Evolutionary conservation across 2,888 invertebrate genomes (phyloP).

Genomic region (Caenorhabditis sulstoni): DNA sequence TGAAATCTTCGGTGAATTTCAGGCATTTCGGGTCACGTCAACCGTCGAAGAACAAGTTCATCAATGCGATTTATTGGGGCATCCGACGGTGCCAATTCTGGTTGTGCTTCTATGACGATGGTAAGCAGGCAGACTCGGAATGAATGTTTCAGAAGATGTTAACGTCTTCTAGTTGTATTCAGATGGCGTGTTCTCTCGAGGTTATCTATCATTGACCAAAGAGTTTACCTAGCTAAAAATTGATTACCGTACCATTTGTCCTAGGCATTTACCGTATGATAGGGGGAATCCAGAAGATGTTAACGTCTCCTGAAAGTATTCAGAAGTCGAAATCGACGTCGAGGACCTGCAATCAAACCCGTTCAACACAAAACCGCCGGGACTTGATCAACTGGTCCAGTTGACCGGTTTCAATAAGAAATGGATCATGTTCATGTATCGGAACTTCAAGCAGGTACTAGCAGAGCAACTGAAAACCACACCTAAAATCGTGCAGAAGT

Average conservation of each 20-base stretch:
- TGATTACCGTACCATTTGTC: too few relatives aligned
- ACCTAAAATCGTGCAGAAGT: slow-evolving; percentile 57
- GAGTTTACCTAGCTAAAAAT: too few relatives aligned
- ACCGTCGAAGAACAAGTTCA: slow-evolving; percentile 67
- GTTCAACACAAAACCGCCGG: slow-evolving; percentile 76
- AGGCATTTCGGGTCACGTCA: slow-evolving; percentile 72
- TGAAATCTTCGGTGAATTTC: slow-evolving; percentile 19
- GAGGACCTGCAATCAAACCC: slow-evolving; percentile 75
- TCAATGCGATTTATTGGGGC: slow-evolving; percentile 71
- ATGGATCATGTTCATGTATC: slow-evolving; percentile 77
- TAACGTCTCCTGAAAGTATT: slow-evolving; percentile 1
- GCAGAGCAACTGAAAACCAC: not conserved
- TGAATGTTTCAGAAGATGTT: too few relatives aligned
- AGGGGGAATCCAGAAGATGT: too few relatives aligned
- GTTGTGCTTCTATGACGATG: slow-evolving; percentile 76
- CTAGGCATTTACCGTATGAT: too few relatives aligned
- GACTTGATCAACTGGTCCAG: slow-evolving; percentile 69
- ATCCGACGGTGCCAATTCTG: slow-evolving; percentile 73
- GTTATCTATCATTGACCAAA: too few relatives aligned
- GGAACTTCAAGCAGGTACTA: slow-evolving; percentile 77
- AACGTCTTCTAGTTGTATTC: too few relatives aligned
- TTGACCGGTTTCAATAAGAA: slow-evolving; percentile 73
- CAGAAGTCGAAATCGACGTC: slow-evolving; percentile 76
- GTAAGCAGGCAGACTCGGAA: too few relatives aligned
- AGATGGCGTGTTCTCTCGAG: too few relatives aligned